Evolutionary conservation across 2,888 invertebrate species (phyloP).

Genomic region (Trichopria drosophilae): DNA sequence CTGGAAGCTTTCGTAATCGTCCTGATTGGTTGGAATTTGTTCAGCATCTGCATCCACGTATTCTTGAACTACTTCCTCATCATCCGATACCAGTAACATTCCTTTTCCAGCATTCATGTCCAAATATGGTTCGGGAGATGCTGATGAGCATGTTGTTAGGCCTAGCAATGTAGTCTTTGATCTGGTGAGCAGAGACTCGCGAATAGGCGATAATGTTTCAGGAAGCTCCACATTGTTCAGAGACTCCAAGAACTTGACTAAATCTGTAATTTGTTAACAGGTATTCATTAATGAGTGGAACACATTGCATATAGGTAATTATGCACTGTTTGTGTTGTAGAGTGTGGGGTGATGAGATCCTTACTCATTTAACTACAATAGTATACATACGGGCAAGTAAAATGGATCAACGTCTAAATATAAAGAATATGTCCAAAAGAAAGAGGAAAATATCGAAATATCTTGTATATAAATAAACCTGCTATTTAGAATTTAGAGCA

Average conservation of each 20-base stretch:
- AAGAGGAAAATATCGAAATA: no score
- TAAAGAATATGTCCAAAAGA: no score
- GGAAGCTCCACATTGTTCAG: slow-evolving; percentile 42
- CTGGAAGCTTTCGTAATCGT: slow-evolving; percentile 46
- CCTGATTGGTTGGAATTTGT: slow-evolving; percentile 25
- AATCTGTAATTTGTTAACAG: no score
- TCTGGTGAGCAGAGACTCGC: slow-evolving; percentile 41
- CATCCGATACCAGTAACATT: slow-evolving; percentile 31
- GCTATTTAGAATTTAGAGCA: no score
- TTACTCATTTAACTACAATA: no score
- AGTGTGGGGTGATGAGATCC: no score
- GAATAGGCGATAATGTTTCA: slow-evolving; percentile 33
- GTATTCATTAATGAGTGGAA: no score
- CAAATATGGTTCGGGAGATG: slow-evolving; percentile 50
- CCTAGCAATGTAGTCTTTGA: slow-evolving; percentile 38
- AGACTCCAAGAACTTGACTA: slow-evolving; percentile 46
- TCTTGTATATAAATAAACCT: no score
- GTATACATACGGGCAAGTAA: no score
- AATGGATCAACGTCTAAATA: no score
- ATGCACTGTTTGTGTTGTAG: no score
- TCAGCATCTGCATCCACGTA: slow-evolving; percentile 20
- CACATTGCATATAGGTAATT: no score
- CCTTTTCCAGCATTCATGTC: slow-evolving; percentile 50
- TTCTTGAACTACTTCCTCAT: slow-evolving; percentile 33
- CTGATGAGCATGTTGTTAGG: slow-evolving; percentile 23